These are phyloP conservation scores for Gisinianus flammeolus DNA, from an alignment of 2,888 invertebrate genomes.

Conservation along the genomic window DNA sequence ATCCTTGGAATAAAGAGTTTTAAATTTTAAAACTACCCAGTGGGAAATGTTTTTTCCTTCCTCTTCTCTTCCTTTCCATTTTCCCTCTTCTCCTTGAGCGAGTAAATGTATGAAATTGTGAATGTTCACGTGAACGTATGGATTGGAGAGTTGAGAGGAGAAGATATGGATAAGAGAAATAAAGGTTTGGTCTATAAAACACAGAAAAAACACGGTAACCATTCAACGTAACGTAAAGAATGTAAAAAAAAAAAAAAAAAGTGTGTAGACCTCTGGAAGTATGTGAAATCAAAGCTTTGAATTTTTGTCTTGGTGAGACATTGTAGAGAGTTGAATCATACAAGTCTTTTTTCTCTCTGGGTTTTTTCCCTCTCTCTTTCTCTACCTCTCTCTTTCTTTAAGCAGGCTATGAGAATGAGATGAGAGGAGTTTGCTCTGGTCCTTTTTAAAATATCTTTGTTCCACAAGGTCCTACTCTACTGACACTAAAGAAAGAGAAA, in stretches of 20 bases:
- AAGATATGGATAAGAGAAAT: too few relatives aligned
- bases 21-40: constrained; percentile 34
- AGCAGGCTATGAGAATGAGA: neutral
- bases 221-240: too few relatives aligned
- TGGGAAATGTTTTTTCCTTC: too few relatives aligned
- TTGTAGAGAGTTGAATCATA: too few relatives aligned
- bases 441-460: constrained; percentile 39
- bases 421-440: neutral
- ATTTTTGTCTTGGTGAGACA: too few relatives aligned
- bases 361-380: neutral
- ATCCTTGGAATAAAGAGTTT: constrained; percentile 14
- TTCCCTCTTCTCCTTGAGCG: constrained; percentile 10
- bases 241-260: too few relatives aligned
- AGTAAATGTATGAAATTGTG: constrained; percentile 35
- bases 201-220: too few relatives aligned
- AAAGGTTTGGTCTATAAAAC: too few relatives aligned
- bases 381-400: neutral
- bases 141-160: neutral
- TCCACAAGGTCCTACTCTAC: constrained; percentile 2
- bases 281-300: too few relatives aligned
- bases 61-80: too few relatives aligned
- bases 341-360: too few relatives aligned
- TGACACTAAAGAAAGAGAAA: constrained; percentile 29
- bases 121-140: constrained; percentile 15
- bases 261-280: too few relatives aligned